A percentile compares a stretch with the other conserved stretches of the same genome.
Conservation (phyloP, 2,797 vertebrate genomes). For the Mormyrops boulengeri region DNA sequence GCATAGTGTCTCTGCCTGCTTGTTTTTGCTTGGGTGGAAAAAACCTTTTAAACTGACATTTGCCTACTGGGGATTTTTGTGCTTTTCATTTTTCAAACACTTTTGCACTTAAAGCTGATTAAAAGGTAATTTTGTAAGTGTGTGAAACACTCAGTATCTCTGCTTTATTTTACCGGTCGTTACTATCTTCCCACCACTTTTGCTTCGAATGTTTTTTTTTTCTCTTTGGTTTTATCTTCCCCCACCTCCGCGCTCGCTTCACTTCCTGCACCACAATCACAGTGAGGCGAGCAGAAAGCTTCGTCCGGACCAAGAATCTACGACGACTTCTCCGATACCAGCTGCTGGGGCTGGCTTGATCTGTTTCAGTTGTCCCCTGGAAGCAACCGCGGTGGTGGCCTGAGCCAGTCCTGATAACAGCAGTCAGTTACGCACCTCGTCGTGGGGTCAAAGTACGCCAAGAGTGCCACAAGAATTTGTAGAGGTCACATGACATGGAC, state of each 20-base stretch:
- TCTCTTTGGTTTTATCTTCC: neutral
- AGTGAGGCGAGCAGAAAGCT: neutral
- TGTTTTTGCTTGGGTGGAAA: neutral
- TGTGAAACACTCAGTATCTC: neutral
- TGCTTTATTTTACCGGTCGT: neutral
- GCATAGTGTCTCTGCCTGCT: neutral
- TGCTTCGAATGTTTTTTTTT: neutral
- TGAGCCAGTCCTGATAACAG: neutral
- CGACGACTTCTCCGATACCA: neutral
- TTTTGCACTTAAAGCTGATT: neutral
- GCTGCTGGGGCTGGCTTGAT: neutral
- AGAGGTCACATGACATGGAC: neutral
- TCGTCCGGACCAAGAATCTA: neutral
- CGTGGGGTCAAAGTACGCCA: neutral
- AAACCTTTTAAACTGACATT: neutral
- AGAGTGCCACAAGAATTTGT: neutral
- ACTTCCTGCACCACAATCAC: slow-evolving; percentile 12
- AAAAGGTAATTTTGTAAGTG: neutral
- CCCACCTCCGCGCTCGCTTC: neutral
- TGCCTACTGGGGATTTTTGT: slow-evolving; percentile 1
- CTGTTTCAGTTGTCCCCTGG: neutral
- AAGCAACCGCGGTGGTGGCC: neutral
- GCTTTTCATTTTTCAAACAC: neutral
- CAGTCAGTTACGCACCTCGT: neutral
- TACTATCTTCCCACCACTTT: neutral